These are phyloP conservation scores for Erythrolamprus reginae DNA, from an alignment of 2,113 vertebrate genomes.

Conservation along the genomic window DNA sequence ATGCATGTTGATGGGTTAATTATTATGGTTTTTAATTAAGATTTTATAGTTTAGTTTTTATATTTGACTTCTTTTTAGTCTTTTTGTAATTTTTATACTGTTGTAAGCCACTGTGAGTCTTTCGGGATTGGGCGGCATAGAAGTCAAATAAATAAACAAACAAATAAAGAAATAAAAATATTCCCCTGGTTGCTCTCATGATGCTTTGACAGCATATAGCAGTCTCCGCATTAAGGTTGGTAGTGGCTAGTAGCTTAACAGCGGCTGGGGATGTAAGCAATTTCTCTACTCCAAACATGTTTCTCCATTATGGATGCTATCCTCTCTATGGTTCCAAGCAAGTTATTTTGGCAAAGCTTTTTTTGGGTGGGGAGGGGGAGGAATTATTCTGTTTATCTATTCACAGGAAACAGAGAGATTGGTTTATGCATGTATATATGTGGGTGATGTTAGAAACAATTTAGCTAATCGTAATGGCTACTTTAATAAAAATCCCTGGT, in stretches of 20 bases:
- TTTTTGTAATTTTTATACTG: too few relatives aligned
- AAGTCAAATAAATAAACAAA: too few relatives aligned
- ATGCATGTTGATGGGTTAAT: too few relatives aligned
- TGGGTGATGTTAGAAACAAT: neutral
- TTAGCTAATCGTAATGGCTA: neutral
- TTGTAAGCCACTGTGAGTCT: too few relatives aligned
- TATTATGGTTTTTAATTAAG: too few relatives aligned
- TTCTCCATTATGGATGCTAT: too few relatives aligned
- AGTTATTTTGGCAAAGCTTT: neutral
- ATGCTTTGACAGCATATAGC: neutral
- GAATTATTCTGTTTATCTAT: neutral
- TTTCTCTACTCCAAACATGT: neutral
- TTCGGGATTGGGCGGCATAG: too few relatives aligned
- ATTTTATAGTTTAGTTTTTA: too few relatives aligned
- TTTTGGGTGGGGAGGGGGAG: too few relatives aligned
- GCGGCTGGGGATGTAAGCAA: neutral
- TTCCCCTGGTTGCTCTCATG: neutral
- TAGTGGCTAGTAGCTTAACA: neutral
- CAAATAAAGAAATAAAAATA: too few relatives aligned
- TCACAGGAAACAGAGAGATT: neutral
- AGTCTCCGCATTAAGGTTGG: neutral
- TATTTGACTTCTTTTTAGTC: too few relatives aligned
- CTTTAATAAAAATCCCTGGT: neutral
- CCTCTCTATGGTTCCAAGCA: neutral
- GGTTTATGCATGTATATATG: neutral